phyloP scores from a whole-genome alignment of 2,888 invertebrate species.

The Ormyrus thymus region DNA sequence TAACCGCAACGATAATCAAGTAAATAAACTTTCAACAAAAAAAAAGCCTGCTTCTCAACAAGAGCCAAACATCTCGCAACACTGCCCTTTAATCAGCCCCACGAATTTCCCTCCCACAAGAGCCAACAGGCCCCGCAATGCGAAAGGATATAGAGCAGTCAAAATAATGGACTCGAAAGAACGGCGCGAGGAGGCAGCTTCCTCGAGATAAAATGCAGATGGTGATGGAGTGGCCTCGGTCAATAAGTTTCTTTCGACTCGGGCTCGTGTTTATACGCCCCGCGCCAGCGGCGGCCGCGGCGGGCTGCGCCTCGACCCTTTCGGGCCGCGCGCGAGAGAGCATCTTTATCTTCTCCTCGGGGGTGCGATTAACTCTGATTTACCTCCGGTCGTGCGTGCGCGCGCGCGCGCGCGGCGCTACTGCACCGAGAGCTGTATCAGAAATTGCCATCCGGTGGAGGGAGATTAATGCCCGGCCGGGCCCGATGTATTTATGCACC shows the following conservation, averaged over 20 bases:
- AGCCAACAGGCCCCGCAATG: no score
- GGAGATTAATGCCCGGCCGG: conserved; percentile 32
- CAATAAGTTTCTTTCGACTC: conserved; percentile 44
- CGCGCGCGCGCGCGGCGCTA: neutral
- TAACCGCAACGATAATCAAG: no score
- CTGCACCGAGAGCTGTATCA: conserved; percentile 16
- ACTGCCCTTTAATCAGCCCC: no score
- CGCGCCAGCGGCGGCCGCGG: conserved; percentile 12
- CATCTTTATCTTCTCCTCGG: conserved; percentile 56
- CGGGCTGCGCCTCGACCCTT: conserved; percentile 9
- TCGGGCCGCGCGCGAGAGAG: conserved; percentile 32
- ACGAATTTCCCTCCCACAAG: no score
- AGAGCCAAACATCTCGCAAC: no score
- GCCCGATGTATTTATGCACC: conserved; percentile 43
- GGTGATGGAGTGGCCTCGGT: conserved; percentile 4
- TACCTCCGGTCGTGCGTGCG: conserved; percentile 34
- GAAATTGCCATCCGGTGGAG: conserved; percentile 47
- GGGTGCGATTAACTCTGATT: conserved; percentile 56
- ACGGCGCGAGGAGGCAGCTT: neutral
- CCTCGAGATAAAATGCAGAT: no score
- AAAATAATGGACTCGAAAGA: neutral
- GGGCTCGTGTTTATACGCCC: conserved; percentile 15
- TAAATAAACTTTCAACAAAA: no score
- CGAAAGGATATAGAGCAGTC: no score
- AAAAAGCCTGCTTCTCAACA: no score